Percentiles rank a stretch among this genome's conserved stretches.
Evolutionary conservation across 2,113 vertebrate genomes (phyloP).

Genomic region (Corythaeola cristata): DNA sequence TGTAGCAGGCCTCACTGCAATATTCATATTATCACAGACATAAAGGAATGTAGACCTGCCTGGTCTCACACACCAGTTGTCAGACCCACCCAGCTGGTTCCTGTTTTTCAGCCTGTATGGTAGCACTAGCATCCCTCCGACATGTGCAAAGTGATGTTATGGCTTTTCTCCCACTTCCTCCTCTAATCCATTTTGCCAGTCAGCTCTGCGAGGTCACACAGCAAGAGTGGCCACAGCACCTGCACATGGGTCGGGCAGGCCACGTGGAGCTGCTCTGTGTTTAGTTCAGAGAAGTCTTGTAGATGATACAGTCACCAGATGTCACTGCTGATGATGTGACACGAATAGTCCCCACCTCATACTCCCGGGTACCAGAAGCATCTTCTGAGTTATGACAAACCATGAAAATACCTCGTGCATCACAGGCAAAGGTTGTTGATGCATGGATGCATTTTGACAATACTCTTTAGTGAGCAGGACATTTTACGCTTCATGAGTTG

Average conservation of each 20-base stretch:
- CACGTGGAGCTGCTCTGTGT: accelerated
- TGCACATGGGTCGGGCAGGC: accelerated
- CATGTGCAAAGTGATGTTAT: accelerated
- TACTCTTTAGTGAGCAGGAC: background rate
- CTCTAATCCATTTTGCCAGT: accelerated
- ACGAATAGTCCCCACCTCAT: accelerated
- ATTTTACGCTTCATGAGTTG: background rate
- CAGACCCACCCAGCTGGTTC: background rate
- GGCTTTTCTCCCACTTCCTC: background rate
- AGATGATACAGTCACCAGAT: background rate
- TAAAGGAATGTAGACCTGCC: background rate
- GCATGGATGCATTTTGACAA: background rate
- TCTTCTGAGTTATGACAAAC: background rate
- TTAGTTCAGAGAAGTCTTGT: background rate
- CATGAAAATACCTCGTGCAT: background rate
- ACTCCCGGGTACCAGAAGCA: background rate
- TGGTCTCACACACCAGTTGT: accelerated
- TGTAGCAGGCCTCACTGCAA: background rate
- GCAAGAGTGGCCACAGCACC: accelerated
- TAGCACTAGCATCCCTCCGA: background rate
- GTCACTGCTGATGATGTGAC: background rate
- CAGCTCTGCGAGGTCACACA: background rate
- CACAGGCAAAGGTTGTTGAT: background rate
- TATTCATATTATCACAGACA: background rate
- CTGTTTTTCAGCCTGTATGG: background rate